Evolutionary conservation across 1,140 invertebrate species (phyloP), one percentile per base, ranked within the genome.

Genomic region (Lordiphosa clarofinis): DNA sequence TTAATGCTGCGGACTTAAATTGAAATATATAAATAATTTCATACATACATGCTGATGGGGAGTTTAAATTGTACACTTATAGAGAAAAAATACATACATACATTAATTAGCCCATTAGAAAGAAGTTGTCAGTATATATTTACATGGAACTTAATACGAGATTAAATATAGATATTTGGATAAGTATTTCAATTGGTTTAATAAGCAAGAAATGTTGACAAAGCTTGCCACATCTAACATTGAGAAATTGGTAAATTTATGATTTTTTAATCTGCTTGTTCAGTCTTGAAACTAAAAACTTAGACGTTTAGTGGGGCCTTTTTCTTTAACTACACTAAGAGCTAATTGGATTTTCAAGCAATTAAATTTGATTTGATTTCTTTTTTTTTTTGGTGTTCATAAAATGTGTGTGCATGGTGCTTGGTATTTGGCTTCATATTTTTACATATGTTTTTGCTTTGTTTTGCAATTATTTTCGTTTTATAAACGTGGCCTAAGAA

Each of bases 381-480:
- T 15, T 15, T 15, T 15, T 15, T 15, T 15, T 62, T 69, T 69
- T 69, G 66, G 65, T 69, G 54, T 66, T 67, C 36, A 35, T 33
- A 39, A 13, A 42, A 55, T 73, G 13, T 60, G 53, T 59, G 5
- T 79, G 75, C 70, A 74, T 50, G 46, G 70, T 79, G 74, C 74
- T 70, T 70, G 50, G 66, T 79, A 74, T 79, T 79, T 73, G 74
- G 74, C 74, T 73, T 69, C 55, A 47, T 82, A 82, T 82, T 82
- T 84, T 82, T 35, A 40, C n/a, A 61, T 24, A 64, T 75, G 55
- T 31, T 11, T 33, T 48, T 47, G 55, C 64, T 60, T 73, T 40
- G 35, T 68, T 81, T 64, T 81, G 64, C 39, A 76, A 84, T 76
- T 82, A 84, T 82, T 84, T 81, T 35, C 73, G 76, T 82, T 82